These are phyloP conservation scores for Hydrolagus affinis DNA, from an alignment of 2,113 vertebrate genomes.

Conservation along the genomic window DNA sequence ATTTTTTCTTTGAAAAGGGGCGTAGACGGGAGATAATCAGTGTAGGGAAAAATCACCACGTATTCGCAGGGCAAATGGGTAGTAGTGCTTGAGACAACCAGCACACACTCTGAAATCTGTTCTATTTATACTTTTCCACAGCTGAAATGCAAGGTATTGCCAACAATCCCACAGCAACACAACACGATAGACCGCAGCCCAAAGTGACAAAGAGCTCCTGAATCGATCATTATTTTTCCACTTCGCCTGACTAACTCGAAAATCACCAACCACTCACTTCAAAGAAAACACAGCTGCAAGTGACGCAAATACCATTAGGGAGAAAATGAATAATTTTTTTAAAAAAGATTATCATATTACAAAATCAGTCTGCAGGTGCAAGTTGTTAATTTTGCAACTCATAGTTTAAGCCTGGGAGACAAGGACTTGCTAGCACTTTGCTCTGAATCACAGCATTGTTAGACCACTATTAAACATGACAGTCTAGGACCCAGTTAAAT, in stretches of 20 bases:
- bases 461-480: slow-evolving; percentile 32
- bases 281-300: slow-evolving; percentile 48
- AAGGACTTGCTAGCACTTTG: not conserved
- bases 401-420: rapidly evolving
- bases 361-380: slow-evolving; percentile 43
- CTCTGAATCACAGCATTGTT: not conserved
- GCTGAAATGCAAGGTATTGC: slow-evolving; percentile 8
- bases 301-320: slow-evolving; percentile 33
- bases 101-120: not conserved
- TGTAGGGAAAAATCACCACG: not conserved
- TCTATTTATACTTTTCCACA: slow-evolving; percentile 5
- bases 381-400: slow-evolving; percentile 41
- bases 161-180: slow-evolving; percentile 15
- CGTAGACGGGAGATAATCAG: too few species aligned
- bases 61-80: slow-evolving; percentile 4
- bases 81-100: not conserved
- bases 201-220: slow-evolving; percentile 40
- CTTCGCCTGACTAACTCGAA: slow-evolving; percentile 44
- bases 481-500: slow-evolving; percentile 34
- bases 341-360: slow-evolving; percentile 35
- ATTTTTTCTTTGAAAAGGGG: not conserved
- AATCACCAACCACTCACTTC: slow-evolving; percentile 42
- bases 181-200: slow-evolving; percentile 35
- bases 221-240: slow-evolving; percentile 52
- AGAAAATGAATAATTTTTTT: slow-evolving; percentile 37